Evolutionary conservation across 1,140 invertebrate genomes (phyloP).

Genomic region (Musca domestica): DNA sequence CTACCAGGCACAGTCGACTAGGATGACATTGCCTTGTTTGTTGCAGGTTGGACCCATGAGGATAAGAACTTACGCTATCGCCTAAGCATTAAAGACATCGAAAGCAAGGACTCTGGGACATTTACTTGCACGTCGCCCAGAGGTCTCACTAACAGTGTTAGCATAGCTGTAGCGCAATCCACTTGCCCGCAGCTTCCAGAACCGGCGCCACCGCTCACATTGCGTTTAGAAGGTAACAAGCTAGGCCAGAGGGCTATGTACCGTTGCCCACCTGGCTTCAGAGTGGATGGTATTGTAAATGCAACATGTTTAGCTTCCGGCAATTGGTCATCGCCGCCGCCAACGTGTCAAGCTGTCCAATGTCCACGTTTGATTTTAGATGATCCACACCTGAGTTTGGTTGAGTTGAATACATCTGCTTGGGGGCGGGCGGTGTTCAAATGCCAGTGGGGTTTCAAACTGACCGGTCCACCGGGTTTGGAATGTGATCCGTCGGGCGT

Average conservation of each 20-base stretch:
- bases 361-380: constrained; percentile 66
- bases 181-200: constrained; percentile 55
- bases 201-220: constrained; percentile 56
- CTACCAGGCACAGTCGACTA: too few species aligned
- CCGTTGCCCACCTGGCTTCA: constrained; percentile 68
- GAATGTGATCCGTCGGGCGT: constrained; percentile 73
- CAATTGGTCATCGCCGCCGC: constrained; percentile 74
- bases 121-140: constrained; percentile 80
- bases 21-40: not conserved
- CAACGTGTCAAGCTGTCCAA: constrained; percentile 69
- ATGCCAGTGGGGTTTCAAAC: constrained; percentile 77
- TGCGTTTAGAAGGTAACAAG: constrained; percentile 65
- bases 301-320: constrained; percentile 75
- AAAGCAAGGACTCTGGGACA: constrained; percentile 75
- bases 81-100: constrained; percentile 78
- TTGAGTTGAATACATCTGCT: constrained; percentile 59
- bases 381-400: constrained; percentile 57
- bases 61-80: constrained; percentile 79
- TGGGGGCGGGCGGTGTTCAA: constrained; percentile 72
- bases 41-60: constrained; percentile 73
- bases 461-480: constrained; percentile 70
- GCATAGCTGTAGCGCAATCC: constrained; percentile 69
- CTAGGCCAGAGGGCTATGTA: constrained; percentile 64
- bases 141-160: constrained; percentile 77
- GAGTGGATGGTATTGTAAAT: constrained; percentile 65